A percentile compares a stretch with the other conserved stretches of the same genome.
Evolutionary conservation across 2,888 invertebrate genomes (phyloP).

Genomic region (Aethes cnicana): DNA sequence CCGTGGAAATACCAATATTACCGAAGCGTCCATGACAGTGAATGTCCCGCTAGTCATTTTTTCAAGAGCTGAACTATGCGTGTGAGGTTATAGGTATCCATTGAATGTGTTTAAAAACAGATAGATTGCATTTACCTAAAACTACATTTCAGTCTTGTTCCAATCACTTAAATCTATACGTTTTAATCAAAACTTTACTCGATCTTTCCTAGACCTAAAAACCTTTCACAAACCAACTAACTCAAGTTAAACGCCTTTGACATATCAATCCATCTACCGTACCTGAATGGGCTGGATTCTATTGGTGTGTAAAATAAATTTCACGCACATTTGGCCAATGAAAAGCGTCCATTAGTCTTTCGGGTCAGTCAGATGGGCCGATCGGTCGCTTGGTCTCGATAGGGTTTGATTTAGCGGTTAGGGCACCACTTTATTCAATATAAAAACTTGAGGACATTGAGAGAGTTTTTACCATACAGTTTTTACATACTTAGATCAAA

Average conservation of each 20-base stretch:
- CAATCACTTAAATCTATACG: no score
- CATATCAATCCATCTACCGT: not conserved
- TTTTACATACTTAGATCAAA: not conserved
- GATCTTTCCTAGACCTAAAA: not conserved
- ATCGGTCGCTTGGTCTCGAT: conserved; percentile 4
- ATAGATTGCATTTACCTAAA: no score
- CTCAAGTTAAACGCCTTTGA: conserved; percentile 6
- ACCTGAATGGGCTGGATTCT: conserved; percentile 1
- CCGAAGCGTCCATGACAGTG: no score
- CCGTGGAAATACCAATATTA: no score
- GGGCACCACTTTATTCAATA: conserved; percentile 7
- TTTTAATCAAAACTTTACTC: no score
- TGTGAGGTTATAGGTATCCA: no score
- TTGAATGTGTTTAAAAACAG: no score
- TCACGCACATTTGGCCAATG: conserved; percentile 25
- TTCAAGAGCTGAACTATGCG: no score
- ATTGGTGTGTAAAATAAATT: conserved; percentile 8
- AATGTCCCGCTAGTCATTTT: no score
- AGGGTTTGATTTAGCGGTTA: conserved; percentile 11
- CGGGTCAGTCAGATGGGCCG: conserved; percentile 13
- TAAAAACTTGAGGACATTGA: not conserved
- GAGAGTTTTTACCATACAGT: not conserved
- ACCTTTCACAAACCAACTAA: not conserved
- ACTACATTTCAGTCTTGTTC: no score
- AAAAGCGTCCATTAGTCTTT: conserved; percentile 28